These are phyloP conservation scores for Tenrec ecaudatus DNA, from an alignment of 2,113 vertebrate genomes.

Conservation along the genomic window DNA sequence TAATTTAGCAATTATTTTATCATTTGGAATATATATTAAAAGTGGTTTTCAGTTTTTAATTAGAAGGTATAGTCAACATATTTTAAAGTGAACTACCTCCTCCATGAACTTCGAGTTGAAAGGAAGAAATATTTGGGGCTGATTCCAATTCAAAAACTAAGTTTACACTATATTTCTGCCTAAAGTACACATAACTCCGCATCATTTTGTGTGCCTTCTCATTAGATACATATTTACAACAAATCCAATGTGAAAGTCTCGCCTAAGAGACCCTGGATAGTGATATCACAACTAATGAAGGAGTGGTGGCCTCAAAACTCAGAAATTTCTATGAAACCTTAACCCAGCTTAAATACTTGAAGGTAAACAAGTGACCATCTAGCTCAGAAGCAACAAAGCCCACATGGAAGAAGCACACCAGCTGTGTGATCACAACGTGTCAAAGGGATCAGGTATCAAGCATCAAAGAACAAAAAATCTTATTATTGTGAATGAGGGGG, in stretches of 20 bases:
- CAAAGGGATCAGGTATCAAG: too few relatives aligned
- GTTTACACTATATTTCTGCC: conserved; percentile 71
- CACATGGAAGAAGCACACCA: too few relatives aligned
- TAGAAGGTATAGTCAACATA: conserved; percentile 81
- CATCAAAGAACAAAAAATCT: too few relatives aligned
- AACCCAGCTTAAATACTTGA: neutral
- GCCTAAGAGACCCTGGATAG: conserved; percentile 9
- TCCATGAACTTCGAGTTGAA: conserved; percentile 74
- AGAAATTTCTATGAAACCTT: conserved; percentile 49
- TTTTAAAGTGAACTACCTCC: conserved; percentile 81
- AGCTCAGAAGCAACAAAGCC: too few relatives aligned
- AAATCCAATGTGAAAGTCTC: conserved; percentile 59
- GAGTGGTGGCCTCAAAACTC: conserved; percentile 22
- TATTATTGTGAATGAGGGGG: too few relatives aligned
- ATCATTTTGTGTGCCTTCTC: conserved; percentile 71
- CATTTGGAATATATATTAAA: conserved; percentile 85
- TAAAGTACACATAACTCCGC: conserved; percentile 66
- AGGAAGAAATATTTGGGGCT: conserved; percentile 75
- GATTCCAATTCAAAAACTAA: conserved; percentile 73
- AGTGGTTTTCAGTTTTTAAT: conserved; percentile 83
- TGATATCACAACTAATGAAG: conserved; percentile 57
- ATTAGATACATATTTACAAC: conserved; percentile 75
- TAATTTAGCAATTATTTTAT: conserved; percentile 89
- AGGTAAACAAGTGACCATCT: too few relatives aligned
- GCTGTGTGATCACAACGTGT: too few relatives aligned